phyloP scores from a whole-genome alignment of 2,113 vertebrate species.

The Acanthochromis polyacanthus region DNA sequence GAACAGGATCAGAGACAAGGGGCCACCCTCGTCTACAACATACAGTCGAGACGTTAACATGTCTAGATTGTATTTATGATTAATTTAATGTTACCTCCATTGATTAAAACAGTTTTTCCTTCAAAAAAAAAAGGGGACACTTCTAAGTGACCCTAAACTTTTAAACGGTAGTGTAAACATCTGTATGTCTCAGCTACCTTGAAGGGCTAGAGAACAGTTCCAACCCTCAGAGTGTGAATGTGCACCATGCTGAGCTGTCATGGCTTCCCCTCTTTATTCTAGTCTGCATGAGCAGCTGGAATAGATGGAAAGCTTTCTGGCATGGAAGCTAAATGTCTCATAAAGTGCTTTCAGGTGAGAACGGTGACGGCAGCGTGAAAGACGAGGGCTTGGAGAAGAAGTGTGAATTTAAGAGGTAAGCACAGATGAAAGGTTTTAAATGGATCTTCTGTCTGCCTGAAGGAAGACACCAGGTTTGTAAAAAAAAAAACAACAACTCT shows the following conservation, averaged over 20 bases:
- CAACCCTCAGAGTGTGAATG: background rate
- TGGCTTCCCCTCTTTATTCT: background rate
- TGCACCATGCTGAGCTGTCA: background rate
- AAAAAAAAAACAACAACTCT: no score
- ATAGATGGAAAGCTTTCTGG: conserved; percentile 1
- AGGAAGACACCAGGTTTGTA: background rate
- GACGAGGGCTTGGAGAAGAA: conserved; percentile 19
- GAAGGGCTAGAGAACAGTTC: background rate
- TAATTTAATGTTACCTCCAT: no score
- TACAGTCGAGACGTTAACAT: no score
- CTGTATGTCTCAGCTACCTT: background rate
- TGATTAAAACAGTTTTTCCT: no score
- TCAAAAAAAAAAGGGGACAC: no score
- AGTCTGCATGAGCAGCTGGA: conserved; percentile 4
- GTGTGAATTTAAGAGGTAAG: conserved; percentile 20
- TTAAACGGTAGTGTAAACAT: no score
- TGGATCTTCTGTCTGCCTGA: background rate
- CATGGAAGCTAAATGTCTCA: conserved; percentile 18
- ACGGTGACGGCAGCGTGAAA: conserved; percentile 36
- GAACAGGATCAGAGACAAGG: no score
- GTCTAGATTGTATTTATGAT: no score
- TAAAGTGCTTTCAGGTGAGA: conserved; percentile 21
- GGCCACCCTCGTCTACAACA: no score
- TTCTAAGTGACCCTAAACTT: no score
- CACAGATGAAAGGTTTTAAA: conserved; percentile 24